Conservation (phyloP, 2,113 vertebrate genomes). For the Eidolon helvum region DNA sequence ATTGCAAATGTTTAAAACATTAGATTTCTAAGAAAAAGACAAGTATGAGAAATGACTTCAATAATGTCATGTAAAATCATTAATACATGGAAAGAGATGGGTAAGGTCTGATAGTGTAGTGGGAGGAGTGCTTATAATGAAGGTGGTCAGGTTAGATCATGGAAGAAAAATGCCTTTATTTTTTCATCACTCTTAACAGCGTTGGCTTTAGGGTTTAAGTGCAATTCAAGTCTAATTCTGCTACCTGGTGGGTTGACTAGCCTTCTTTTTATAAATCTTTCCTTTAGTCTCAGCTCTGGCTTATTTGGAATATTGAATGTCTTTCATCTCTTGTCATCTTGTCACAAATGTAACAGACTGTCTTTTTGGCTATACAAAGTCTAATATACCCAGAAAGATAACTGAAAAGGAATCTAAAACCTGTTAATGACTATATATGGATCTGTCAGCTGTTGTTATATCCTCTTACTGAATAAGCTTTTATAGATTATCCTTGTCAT, state of each 20-base stretch:
- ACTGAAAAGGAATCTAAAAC: conserved; percentile 12
- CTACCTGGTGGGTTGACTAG: background rate
- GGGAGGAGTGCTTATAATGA: background rate
- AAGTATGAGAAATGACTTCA: background rate
- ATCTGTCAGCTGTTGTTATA: background rate
- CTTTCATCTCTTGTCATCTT: background rate
- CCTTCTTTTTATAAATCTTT: background rate
- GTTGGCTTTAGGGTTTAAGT: background rate
- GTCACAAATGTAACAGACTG: background rate
- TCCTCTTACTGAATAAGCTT: background rate
- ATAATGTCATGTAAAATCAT: background rate
- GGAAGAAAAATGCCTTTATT: background rate
- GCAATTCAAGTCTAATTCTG: background rate
- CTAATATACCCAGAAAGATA: background rate
- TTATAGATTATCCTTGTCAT: background rate
- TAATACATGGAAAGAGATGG: background rate
- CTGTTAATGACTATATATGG: background rate
- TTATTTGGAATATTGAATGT: background rate
- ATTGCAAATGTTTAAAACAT: background rate
- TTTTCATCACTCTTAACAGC: background rate
- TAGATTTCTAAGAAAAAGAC: background rate
- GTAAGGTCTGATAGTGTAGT: background rate
- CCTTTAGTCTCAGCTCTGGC: background rate
- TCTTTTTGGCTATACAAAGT: background rate
- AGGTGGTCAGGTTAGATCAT: background rate